Evolutionary conservation across 2,797 vertebrate species (phyloP), one percentile per base, ranked within the genome.

Genomic region (Atherinosoma microstoma): DNA sequence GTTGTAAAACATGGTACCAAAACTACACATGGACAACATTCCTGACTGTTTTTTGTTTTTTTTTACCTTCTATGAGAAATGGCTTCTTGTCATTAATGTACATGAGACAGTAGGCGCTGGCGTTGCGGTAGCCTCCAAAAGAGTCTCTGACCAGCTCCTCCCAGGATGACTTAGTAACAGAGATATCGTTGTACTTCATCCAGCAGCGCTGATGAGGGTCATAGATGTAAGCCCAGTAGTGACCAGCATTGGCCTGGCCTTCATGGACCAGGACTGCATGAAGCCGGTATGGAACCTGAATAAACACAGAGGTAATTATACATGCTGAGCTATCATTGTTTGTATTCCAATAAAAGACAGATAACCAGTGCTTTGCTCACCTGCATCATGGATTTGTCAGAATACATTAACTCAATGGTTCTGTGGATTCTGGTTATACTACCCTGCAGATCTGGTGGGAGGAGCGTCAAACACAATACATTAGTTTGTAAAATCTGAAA

Each of bases 171-270:
- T 97, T 98, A 49, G 98, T 98, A 80, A 99, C 98, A 12, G 98
- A 96, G 90, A 99, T 97, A 90, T 99, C 98, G 58, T 99, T 99
- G 85, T 99, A 99, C 88, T 99, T 99, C 97, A 99, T 98, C 98
- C 98, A 99, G 79, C 96, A 96, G 61, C 92, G 94, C 86, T 98
- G 96, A 78, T 94, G 95, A 2, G 97, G 96, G 76, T 99, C 97
- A 64, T 97, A 98, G 92, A 99, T 98, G 82, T 99, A 99, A 0
- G 98, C 98, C 98, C 98, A 99, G 88, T 99, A 99, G 94, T 99
- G 98, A 38, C 98, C 98, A 0, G 97, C 98, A 20, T 97, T 99
- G 0, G 98, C 98, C 87, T 99, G 98, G 63, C 98, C 98, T 89
- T 99, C 98, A 1, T 99, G 98, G 75, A 99, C 98, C 86, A 99